Percentiles rank a stretch among this genome's conserved stretches.
These are phyloP conservation scores for Tokudaia tokunoshimensis DNA, from an alignment of 2,797 vertebrate species.

Conservation along the genomic window DNA sequence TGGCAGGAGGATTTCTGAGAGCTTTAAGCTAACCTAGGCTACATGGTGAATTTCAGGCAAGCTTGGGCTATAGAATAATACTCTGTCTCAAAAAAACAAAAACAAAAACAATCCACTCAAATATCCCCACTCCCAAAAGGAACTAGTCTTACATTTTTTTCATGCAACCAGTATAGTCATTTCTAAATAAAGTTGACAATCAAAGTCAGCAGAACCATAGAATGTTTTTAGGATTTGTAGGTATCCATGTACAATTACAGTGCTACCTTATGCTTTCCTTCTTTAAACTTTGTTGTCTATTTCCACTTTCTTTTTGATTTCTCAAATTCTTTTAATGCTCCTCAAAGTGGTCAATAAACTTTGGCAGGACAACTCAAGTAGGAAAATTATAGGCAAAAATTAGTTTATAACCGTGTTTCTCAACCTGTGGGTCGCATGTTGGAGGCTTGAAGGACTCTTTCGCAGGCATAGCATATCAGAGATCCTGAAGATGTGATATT, in stretches of 20 bases:
- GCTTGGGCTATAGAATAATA: not conserved
- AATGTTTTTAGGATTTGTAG: not conserved
- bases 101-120: not conserved
- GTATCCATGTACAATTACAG: not conserved
- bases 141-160: not conserved
- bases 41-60: not conserved
- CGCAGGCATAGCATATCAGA: not conserved
- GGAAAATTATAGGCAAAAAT: slow-evolving; percentile 13
- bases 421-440: not conserved
- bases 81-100: not conserved
- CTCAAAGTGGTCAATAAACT: not conserved
- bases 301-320: not conserved
- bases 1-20: not conserved
- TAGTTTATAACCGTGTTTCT: not conserved
- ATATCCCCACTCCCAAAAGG: not conserved
- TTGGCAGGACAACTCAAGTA: not conserved
- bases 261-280: not conserved
- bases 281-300: not conserved
- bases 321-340: not conserved
- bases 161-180: not conserved
- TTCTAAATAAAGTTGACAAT: not conserved
- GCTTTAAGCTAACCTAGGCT: not conserved
- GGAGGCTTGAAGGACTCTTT: not conserved
- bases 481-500: not conserved
- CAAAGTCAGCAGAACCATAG: not conserved